These are phyloP conservation scores for Hirtodrosophila alboralis DNA, from an alignment of 2,888 invertebrate genomes.

Conservation along the genomic window DNA sequence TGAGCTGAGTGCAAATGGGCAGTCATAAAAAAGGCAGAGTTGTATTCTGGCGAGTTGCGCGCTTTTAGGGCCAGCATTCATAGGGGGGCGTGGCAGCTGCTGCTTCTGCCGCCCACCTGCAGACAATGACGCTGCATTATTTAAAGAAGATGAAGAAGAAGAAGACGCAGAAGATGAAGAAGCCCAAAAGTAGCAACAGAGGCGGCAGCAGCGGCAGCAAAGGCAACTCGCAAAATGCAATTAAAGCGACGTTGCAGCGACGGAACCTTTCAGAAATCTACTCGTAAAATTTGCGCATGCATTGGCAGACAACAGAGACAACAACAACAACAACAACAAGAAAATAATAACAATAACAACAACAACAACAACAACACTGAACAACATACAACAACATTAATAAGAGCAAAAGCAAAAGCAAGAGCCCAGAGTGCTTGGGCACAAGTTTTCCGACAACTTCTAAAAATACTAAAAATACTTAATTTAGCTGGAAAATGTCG, in stretches of 20 bases:
- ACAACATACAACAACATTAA: slow-evolving; percentile 13
- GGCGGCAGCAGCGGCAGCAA: slow-evolving; percentile 7
- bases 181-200: slow-evolving; percentile 28
- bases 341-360: slow-evolving; percentile 6
- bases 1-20: slow-evolving; percentile 10
- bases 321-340: slow-evolving; percentile 16
- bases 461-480: slow-evolving; percentile 78
- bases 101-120: slow-evolving; percentile 9
- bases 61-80: slow-evolving; percentile 58
- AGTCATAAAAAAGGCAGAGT: slow-evolving; percentile 53
- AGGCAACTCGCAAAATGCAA: slow-evolving; percentile 68
- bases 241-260: slow-evolving; percentile 66
- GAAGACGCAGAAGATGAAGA: slow-evolving; percentile 3
- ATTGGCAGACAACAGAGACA: slow-evolving; percentile 59
- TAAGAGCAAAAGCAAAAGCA: neutral
- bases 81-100: slow-evolving; percentile 36
- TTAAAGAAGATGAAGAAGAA: slow-evolving; percentile 48
- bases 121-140: slow-evolving; percentile 78
- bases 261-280: slow-evolving; percentile 71
- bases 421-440: slow-evolving; percentile 13
- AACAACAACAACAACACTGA: slow-evolving; percentile 10
- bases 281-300: slow-evolving; percentile 74
- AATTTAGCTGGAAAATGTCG: slow-evolving; percentile 78
- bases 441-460: slow-evolving; percentile 60
- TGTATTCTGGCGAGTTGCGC: slow-evolving; percentile 31